Evolutionary conservation across 1,140 invertebrate genomes (phyloP).

Genomic region (Heliothis virescens): DNA sequence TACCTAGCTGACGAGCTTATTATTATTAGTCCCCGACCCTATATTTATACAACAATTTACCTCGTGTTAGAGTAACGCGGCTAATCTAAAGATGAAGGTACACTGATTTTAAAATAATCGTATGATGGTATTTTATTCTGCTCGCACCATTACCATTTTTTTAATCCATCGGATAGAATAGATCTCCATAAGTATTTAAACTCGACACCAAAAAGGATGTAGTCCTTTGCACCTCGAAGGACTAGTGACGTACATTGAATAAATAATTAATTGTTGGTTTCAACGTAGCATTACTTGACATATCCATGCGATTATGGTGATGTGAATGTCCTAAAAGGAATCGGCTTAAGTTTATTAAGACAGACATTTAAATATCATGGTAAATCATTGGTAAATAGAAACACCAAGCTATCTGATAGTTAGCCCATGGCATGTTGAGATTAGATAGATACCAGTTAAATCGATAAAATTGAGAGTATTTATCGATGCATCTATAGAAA

Average conservation of each 20-base stretch:
- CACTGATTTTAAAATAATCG: background rate
- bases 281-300: constrained; percentile 10
- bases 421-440: background rate
- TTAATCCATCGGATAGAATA: background rate
- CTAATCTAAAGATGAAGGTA: background rate
- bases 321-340: background rate
- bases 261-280: constrained; percentile 32
- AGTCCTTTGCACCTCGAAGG: constrained; percentile 20
- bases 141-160: background rate
- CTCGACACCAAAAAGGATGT: background rate
- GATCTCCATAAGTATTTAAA: background rate
- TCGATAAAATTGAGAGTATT: background rate
- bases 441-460: background rate
- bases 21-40: background rate
- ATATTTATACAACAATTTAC: constrained; percentile 16
- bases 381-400: background rate
- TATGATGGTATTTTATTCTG: background rate
- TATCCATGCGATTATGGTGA: constrained; percentile 1
- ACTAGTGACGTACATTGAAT: constrained; percentile 38
- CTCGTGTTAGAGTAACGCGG: background rate
- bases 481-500: background rate
- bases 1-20: no score
- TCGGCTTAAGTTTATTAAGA: background rate
- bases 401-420: background rate
- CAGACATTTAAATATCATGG: constrained; percentile 11